Evolutionary conservation across 2,113 vertebrate species (phyloP).

Genomic region (Phalacrocorax aristotelis): DNA sequence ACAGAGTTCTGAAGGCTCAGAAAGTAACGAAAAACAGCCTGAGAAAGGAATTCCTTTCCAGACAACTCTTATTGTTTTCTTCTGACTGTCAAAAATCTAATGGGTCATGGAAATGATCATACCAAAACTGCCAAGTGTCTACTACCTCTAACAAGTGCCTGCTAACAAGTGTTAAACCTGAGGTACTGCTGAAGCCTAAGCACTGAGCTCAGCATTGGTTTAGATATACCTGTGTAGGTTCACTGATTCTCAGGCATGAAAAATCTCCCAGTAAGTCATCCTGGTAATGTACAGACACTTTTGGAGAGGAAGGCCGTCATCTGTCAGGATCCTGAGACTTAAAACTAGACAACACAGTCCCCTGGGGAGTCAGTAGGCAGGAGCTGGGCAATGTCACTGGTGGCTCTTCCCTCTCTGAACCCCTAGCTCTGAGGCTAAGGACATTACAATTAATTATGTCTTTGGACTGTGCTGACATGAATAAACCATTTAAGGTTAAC

Average conservation of each 20-base stretch:
- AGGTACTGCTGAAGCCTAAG: not conserved
- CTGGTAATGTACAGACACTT: not conserved
- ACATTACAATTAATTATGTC: slow-evolving; percentile 43
- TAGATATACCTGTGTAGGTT: not conserved
- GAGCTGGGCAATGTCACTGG: not conserved
- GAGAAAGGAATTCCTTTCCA: not conserved
- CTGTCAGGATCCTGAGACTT: not conserved
- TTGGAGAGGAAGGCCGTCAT: not conserved
- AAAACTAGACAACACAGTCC: not conserved
- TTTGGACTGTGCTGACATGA: slow-evolving; percentile 29
- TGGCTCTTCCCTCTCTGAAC: not conserved
- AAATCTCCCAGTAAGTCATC: not conserved
- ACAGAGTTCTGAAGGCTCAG: not conserved
- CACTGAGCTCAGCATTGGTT: not conserved
- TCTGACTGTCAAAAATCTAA: not conserved
- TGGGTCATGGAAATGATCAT: not conserved
- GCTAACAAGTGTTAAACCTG: not conserved
- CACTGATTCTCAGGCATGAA: not conserved
- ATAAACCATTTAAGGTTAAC: slow-evolving; percentile 41
- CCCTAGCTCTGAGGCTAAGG: not conserved
- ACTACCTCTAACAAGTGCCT: not conserved
- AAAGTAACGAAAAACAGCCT: not conserved
- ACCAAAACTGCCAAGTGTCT: not conserved
- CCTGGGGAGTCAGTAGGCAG: not conserved
- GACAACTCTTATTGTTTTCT: not conserved